Percentiles rank a stretch among this genome's conserved stretches.
phyloP scores from a whole-genome alignment of 2,888 invertebrate species.

The Drosophila kambysellisi region DNA sequence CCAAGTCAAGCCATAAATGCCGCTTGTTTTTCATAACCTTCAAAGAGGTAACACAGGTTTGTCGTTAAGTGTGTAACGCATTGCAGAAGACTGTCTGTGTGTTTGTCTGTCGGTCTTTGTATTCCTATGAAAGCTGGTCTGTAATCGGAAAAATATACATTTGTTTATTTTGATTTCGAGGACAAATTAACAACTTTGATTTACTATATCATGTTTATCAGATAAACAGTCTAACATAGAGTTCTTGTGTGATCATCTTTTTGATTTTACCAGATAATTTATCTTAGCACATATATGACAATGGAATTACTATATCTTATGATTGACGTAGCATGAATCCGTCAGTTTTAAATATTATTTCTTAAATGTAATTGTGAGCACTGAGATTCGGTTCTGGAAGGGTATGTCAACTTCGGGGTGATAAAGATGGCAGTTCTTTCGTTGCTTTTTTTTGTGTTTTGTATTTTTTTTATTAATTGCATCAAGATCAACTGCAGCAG shows the following conservation, averaged over 20 bases:
- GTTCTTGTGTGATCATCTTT: neutral
- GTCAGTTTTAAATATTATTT: neutral
- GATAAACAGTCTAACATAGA: neutral
- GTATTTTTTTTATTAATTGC: slow-evolving; percentile 80
- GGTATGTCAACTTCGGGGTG: neutral
- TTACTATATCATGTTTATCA: neutral
- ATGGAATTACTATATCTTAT: neutral
- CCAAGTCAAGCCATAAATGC: slow-evolving; percentile 59
- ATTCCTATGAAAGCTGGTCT: neutral
- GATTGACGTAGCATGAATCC: neutral
- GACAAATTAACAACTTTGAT: neutral
- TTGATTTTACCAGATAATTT: neutral
- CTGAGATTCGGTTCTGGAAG: neutral
- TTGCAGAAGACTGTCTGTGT: neutral
- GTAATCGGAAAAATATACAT: neutral
- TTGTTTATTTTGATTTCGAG: neutral
- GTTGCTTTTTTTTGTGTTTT: slow-evolving; percentile 10
- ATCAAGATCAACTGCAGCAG: slow-evolving; percentile 79
- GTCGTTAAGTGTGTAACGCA: neutral
- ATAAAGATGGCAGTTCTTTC: neutral
- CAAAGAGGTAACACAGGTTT: neutral
- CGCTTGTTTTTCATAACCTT: neutral
- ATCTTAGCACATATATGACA: neutral
- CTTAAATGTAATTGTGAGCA: neutral
- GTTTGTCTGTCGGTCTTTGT: neutral